Evolutionary conservation across 2,113 vertebrate species (phyloP).

Genomic region (Hyaena hyaena): DNA sequence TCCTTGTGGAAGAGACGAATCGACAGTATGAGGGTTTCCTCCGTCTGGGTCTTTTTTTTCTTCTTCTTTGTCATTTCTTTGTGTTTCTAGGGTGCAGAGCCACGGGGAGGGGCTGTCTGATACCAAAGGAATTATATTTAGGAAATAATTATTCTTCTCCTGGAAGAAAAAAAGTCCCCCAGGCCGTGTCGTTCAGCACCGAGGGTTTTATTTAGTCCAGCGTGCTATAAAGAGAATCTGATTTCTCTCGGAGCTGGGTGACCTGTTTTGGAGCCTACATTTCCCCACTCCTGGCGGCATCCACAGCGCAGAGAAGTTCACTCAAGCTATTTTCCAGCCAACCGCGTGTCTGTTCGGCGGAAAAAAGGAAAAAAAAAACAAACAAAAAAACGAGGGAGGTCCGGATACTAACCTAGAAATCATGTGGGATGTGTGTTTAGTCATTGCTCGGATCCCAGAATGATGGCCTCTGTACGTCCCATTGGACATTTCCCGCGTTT

Average conservation of each 20-base stretch:
- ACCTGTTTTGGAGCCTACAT: not conserved
- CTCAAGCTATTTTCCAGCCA: not conserved
- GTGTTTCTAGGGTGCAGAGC: not conserved
- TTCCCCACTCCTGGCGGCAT: not conserved
- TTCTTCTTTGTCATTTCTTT: not conserved
- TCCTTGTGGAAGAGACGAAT: not conserved
- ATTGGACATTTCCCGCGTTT: not conserved
- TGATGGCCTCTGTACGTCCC: not conserved
- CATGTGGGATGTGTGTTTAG: not conserved
- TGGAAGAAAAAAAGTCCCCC: not conserved
- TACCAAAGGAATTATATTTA: not conserved
- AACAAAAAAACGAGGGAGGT: not conserved
- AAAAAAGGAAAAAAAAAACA: not conserved
- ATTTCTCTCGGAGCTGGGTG: not conserved
- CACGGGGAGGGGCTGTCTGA: not conserved
- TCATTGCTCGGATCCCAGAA: not conserved
- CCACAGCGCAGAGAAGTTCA: not conserved
- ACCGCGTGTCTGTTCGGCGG: not conserved
- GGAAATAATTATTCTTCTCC: not conserved
- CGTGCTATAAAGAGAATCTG: not conserved
- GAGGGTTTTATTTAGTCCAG: not conserved
- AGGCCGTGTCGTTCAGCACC: not conserved
- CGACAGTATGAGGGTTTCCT: fast-evolving
- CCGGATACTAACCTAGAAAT: not conserved
- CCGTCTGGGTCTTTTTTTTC: not conserved